Percentiles rank a stretch among this genome's conserved stretches.
phyloP scores from a whole-genome alignment of 2,797 vertebrate genomes.

The Bovichtus variegatus region DNA sequence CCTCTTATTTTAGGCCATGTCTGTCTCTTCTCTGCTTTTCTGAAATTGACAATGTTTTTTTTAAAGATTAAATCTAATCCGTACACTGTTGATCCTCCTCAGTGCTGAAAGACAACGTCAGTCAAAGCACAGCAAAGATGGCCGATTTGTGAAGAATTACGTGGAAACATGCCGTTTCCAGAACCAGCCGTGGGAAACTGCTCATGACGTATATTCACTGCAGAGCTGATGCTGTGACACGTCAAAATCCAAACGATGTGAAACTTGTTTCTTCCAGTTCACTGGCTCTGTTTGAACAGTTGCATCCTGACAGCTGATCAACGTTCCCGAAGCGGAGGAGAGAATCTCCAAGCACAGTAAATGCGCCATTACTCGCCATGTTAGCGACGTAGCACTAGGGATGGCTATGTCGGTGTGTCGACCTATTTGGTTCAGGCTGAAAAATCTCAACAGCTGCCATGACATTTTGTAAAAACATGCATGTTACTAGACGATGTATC shows the following conservation, averaged over 20 bases:
- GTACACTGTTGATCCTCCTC: background rate
- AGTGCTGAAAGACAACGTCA: background rate
- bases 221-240: background rate
- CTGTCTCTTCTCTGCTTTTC: background rate
- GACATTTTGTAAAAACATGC: too few species aligned
- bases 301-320: conserved; percentile 5
- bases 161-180: background rate
- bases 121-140: background rate
- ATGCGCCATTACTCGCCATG: background rate
- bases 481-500: too few species aligned
- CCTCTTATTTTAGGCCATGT: background rate
- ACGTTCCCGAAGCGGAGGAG: background rate
- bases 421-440: background rate
- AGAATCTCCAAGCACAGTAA: background rate
- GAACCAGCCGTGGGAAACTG: background rate
- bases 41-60: background rate
- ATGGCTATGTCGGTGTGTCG: background rate
- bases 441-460: background rate
- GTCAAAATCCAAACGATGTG: conserved; percentile 1
- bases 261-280: conserved; percentile 16
- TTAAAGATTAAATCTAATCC: background rate
- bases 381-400: background rate
- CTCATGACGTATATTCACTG: background rate
- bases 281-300: conserved; percentile 15
- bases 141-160: background rate